These are phyloP conservation scores for Thaumatotibia leucotreta DNA, from an alignment of 1,140 invertebrate genomes.

Conservation along the genomic window DNA sequence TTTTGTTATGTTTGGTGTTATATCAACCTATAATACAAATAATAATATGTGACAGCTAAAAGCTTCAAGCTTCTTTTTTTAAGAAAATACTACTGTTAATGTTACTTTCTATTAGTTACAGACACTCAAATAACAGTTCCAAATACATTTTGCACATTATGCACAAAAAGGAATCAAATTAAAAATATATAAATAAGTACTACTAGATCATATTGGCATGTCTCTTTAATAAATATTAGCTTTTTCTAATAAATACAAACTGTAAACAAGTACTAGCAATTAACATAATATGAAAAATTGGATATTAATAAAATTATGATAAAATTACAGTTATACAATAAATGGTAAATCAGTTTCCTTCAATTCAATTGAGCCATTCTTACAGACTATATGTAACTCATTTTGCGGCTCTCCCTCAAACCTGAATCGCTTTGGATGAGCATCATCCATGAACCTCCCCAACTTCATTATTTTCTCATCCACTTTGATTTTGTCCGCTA, in stretches of 20 bases:
- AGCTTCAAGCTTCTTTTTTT: too few relatives aligned
- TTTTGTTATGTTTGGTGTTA: too few relatives aligned
- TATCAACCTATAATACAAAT: too few relatives aligned
- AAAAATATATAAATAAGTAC: neutral
- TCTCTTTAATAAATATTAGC: neutral
- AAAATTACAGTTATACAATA: constrained; percentile 34
- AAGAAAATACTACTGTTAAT: too few relatives aligned
- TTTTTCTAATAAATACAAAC: neutral
- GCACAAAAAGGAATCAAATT: neutral
- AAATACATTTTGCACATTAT: too few relatives aligned
- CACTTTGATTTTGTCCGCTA: constrained; percentile 68
- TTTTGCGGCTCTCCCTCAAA: constrained; percentile 60
- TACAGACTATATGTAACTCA: constrained; percentile 72
- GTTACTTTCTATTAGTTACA: too few relatives aligned
- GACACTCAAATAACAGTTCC: too few relatives aligned
- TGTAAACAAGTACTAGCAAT: neutral
- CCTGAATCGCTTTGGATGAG: constrained; percentile 66
- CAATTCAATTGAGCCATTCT: constrained; percentile 71
- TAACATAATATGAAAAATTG: neutral
- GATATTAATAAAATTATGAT: constrained; percentile 20
- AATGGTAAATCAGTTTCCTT: constrained; percentile 64
- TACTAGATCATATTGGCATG: neutral
- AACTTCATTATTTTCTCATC: constrained; percentile 67
- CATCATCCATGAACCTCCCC: constrained; percentile 68
- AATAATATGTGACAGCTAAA: too few relatives aligned